These are phyloP conservation scores for Tenthredo notha DNA, from an alignment of 2,888 invertebrate genomes.

Conservation along the genomic window DNA sequence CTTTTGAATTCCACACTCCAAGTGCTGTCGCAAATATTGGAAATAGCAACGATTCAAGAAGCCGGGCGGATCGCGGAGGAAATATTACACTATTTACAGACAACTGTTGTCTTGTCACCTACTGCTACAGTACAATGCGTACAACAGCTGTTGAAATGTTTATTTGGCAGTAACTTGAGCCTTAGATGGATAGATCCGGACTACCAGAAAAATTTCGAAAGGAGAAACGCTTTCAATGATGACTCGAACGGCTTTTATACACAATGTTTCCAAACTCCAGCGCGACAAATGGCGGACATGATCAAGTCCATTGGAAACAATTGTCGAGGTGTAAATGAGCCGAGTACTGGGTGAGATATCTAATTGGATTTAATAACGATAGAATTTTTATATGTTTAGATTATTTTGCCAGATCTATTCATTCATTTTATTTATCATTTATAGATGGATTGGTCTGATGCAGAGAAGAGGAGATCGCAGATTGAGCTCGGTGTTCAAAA, in stretches of 20 bases:
- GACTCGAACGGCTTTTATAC: slow-evolving; percentile 68
- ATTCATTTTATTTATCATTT: slow-evolving; percentile 51
- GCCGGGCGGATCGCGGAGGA: slow-evolving; percentile 89
- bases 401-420: neutral
- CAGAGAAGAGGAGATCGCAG: slow-evolving; percentile 70
- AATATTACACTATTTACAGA: slow-evolving; percentile 87
- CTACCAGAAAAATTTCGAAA: slow-evolving; percentile 61
- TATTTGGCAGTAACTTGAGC: slow-evolving; percentile 88
- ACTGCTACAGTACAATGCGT: slow-evolving; percentile 87
- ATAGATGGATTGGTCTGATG: slow-evolving; percentile 67
- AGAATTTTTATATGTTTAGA: too few relatives aligned
- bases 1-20: slow-evolving; percentile 84
- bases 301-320: slow-evolving; percentile 73
- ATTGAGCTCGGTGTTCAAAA: slow-evolving; percentile 77
- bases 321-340: slow-evolving; percentile 71
- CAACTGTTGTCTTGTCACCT: slow-evolving; percentile 86
- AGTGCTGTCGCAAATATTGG: slow-evolving; percentile 85
- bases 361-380: neutral
- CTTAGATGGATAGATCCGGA: slow-evolving; percentile 72
- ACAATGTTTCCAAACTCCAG: slow-evolving; percentile 72
- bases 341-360: slow-evolving; percentile 68
- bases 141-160: slow-evolving; percentile 87
- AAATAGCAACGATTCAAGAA: slow-evolving; percentile 85
- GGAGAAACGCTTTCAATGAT: slow-evolving; percentile 56
- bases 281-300: slow-evolving; percentile 70